These are phyloP conservation scores for Platyura marginata DNA, from an alignment of 1,140 invertebrate genomes.

Conservation along the genomic window DNA sequence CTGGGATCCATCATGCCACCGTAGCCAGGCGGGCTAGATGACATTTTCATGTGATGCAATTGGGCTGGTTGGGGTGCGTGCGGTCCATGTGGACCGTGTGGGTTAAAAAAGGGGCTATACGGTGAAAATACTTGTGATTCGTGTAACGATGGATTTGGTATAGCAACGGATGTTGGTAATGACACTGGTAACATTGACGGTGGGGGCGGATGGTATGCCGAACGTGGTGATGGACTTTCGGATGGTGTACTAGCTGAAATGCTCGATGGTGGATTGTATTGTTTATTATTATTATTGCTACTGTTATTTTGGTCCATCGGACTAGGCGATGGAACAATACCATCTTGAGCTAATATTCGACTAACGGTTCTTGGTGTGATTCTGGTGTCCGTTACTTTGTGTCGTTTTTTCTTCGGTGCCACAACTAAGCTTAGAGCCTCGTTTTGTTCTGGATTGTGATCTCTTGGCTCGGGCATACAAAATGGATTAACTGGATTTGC, in stretches of 20 bases:
- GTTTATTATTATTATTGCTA: conserved; percentile 10
- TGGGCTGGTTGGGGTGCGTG: conserved; percentile 28
- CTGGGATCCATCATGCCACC: conserved; percentile 45
- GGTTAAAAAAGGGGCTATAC: conserved; percentile 68
- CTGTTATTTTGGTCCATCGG: conserved; percentile 4
- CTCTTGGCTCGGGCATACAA: conserved; percentile 32
- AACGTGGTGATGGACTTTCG: conserved; percentile 48
- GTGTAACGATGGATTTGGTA: conserved; percentile 87
- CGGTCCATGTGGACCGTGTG: conserved; percentile 32
- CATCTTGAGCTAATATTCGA: conserved; percentile 64
- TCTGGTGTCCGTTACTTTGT: conserved; percentile 92
- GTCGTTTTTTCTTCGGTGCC: conserved; percentile 85
- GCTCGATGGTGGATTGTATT: conserved; percentile 20
- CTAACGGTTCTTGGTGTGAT: conserved; percentile 82
- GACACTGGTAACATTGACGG: conserved; percentile 46
- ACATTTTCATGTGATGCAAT: conserved; percentile 28
- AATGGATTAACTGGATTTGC: conserved; percentile 45
- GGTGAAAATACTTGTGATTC: conserved; percentile 87
- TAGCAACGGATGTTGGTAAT: conserved; percentile 82
- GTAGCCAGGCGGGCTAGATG: conserved; percentile 32
- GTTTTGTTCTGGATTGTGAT: conserved; percentile 61
- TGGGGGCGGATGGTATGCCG: conserved; percentile 46
- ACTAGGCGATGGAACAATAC: conserved; percentile 40
- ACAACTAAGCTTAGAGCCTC: conserved; percentile 87
- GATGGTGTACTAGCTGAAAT: conserved; percentile 20